Conservation (phyloP, 2,113 vertebrate species). For the Mus spicilegus region DNA sequence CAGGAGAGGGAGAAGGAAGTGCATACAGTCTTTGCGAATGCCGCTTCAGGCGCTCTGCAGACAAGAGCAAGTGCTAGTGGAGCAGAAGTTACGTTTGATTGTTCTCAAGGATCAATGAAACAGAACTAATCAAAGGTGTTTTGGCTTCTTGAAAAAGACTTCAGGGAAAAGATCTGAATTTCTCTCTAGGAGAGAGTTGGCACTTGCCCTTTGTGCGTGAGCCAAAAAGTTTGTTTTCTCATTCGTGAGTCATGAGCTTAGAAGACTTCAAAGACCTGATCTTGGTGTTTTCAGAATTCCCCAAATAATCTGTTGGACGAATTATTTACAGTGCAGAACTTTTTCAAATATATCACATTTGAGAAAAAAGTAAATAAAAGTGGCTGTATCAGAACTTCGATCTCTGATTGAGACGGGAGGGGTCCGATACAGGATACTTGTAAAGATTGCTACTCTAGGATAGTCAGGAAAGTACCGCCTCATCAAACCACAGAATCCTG, state of each 20-base stretch:
- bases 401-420: not conserved
- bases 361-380: not conserved
- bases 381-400: not conserved
- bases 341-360: slow-evolving; percentile 33
- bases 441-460: slow-evolving; percentile 43
- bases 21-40: not conserved
- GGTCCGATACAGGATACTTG: not conserved
- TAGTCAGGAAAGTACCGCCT: not conserved
- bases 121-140: not conserved
- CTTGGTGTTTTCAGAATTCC: not conserved
- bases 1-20: not conserved
- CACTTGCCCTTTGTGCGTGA: not conserved
- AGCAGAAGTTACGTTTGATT: not conserved
- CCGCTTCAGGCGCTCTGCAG: not conserved
- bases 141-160: not conserved
- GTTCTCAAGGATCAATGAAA: slow-evolving; percentile 30
- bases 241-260: slow-evolving; percentile 7
- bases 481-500: slow-evolving; percentile 7
- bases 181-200: not conserved
- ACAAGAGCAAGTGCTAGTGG: not conserved
- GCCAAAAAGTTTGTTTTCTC: slow-evolving; percentile 39
- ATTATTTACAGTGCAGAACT: not conserved
- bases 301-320: not conserved
- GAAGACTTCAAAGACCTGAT: not conserved
- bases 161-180: not conserved